Percentiles rank a stretch among this genome's conserved stretches.
phyloP scores from a whole-genome alignment of 1,140 invertebrate genomes.

The Trichonephila clavipes region DNA sequence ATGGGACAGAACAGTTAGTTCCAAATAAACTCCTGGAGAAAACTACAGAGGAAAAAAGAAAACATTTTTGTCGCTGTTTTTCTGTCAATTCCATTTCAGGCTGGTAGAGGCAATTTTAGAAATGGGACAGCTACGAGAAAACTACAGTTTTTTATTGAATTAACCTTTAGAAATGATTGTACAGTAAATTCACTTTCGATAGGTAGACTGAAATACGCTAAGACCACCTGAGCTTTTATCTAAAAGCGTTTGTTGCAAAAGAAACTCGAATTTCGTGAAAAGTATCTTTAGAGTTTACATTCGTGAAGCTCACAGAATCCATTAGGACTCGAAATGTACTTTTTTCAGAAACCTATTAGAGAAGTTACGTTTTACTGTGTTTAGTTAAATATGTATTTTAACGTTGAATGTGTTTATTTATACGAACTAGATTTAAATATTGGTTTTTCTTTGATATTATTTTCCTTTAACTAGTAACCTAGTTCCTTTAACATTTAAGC shows the following conservation, averaged over 20 bases:
- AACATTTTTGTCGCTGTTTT: neutral
- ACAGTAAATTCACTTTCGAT: neutral
- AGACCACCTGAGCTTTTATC: neutral
- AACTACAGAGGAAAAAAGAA: neutral
- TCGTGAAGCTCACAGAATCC: no score
- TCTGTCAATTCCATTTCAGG: neutral
- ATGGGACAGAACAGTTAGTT: neutral
- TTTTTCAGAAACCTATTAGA: no score
- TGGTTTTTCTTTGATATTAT: no score
- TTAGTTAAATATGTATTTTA: no score
- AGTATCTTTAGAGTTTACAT: neutral
- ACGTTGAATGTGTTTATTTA: no score
- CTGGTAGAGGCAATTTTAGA: conserved; percentile 4
- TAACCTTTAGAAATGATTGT: conserved; percentile 13
- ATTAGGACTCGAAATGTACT: no score
- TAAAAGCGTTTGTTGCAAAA: neutral
- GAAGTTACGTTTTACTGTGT: no score
- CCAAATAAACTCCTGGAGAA: neutral
- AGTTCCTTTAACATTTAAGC: no score
- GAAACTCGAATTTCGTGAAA: neutral
- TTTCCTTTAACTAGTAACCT: no score
- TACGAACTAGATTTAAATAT: no score
- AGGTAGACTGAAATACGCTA: neutral
- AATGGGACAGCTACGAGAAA: neutral
- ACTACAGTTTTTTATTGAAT: conserved; percentile 6